Conservation (phyloP, 2,888 invertebrate genomes). For the Mellilla xanthometata region DNA sequence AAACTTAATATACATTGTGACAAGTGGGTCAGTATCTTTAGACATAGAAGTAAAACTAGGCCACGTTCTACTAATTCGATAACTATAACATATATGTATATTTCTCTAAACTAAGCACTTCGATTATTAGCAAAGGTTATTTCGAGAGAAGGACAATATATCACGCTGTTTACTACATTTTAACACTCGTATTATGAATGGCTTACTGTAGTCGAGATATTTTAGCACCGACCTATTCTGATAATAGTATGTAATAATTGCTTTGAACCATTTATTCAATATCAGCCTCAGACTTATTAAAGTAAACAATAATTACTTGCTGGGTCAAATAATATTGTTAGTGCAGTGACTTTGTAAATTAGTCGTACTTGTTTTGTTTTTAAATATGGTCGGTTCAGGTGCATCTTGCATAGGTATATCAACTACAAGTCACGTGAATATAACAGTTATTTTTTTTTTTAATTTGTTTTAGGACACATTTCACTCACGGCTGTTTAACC, state of each 20-base stretch:
- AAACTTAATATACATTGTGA: too few species aligned
- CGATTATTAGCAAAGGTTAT: conserved; percentile 20
- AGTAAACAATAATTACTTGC: too few species aligned
- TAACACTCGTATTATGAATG: conserved; percentile 22
- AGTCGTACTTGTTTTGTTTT: too few species aligned
- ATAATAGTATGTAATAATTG: conserved; percentile 9
- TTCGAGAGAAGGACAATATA: conserved; percentile 19
- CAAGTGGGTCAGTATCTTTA: too few species aligned
- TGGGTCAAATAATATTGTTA: too few species aligned
- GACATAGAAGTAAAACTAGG: conserved; percentile 4
- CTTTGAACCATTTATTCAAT: conserved; percentile 2
- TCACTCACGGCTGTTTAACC: too few species aligned
- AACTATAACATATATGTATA: background rate
- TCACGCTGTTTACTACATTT: conserved; percentile 30
- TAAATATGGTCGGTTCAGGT: too few species aligned
- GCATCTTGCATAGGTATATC: too few species aligned
- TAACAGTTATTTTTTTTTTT: too few species aligned
- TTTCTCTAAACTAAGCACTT: conserved; percentile 1
- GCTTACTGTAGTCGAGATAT: conserved; percentile 1
- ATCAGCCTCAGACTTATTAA: background rate
- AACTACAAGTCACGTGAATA: too few species aligned
- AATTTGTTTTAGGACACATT: too few species aligned
- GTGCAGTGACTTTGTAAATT: too few species aligned
- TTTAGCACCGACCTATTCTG: conserved; percentile 11
- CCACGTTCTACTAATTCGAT: background rate